These are phyloP conservation scores for Piaya cayana DNA, from an alignment of 2,113 vertebrate species.

Conservation along the genomic window DNA sequence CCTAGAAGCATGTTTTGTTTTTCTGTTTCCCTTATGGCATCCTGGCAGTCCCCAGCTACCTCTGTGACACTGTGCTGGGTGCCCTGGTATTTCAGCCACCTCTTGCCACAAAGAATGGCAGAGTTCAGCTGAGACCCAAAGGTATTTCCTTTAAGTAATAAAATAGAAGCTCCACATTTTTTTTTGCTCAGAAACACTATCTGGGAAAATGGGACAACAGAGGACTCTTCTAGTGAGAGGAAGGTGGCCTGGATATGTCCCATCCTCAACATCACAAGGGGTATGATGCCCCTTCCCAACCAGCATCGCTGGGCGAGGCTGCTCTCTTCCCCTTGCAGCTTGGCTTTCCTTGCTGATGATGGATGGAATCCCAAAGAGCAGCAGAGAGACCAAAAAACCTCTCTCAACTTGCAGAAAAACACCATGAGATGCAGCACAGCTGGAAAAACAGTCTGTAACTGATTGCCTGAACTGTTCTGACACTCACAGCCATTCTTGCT, in stretches of 20 bases:
- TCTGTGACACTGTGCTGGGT: rapidly evolving
- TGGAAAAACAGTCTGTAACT: conserved; percentile 23
- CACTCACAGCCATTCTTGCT: neutral
- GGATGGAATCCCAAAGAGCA: conserved; percentile 4
- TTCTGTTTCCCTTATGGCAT: neutral
- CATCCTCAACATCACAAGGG: neutral
- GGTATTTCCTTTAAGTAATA: neutral
- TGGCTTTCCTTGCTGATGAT: neutral
- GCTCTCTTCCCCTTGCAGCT: neutral
- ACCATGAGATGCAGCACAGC: neutral
- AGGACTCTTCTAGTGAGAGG: neutral
- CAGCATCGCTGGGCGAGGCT: neutral
- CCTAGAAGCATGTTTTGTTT: neutral
- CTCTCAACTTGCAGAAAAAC: neutral
- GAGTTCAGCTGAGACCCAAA: neutral
- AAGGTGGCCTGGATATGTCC: neutral
- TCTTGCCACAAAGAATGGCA: neutral
- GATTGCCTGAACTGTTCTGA: neutral
- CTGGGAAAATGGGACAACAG: neutral
- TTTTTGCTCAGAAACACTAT: neutral
- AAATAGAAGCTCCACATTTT: neutral
- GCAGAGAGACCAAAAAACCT: neutral
- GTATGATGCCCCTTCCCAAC: neutral
- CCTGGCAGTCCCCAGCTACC: neutral
- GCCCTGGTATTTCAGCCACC: neutral